These are phyloP conservation scores for Zygaena filipendulae DNA, from an alignment of 2,888 invertebrate genomes.

Conservation along the genomic window DNA sequence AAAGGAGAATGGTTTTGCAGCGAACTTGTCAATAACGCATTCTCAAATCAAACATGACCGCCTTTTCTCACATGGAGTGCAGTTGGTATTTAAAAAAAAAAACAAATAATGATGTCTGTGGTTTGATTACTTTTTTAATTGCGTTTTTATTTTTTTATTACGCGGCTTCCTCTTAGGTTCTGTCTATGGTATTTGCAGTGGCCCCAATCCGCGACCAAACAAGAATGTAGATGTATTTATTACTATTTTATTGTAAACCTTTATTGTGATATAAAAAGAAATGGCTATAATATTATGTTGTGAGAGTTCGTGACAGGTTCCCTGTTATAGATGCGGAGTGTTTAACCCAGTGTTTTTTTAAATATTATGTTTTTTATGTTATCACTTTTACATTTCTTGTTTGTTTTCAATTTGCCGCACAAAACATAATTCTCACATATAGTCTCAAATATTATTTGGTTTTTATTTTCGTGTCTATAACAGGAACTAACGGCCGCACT, in stretches of 20 bases:
- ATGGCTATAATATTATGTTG: constrained; percentile 47
- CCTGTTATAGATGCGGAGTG: constrained; percentile 10
- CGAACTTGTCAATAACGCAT: neutral
- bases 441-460: no score
- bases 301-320: constrained; percentile 24
- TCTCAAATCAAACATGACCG: constrained; percentile 19
- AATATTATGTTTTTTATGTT: constrained; percentile 17
- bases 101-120: no score
- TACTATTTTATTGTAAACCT: constrained; percentile 42
- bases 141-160: no score
- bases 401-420: no score
- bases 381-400: no score
- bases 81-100: constrained; percentile 12
- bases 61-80: constrained; percentile 28
- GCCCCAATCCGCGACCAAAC: constrained; percentile 32
- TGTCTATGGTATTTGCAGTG: constrained; percentile 33
- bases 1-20: no score
- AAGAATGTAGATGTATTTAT: constrained; percentile 35
- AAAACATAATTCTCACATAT: no score
- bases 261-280: constrained; percentile 49
- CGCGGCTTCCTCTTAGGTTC: no score
- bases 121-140: no score
- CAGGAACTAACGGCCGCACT: no score
- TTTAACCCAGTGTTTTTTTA: constrained; percentile 9
- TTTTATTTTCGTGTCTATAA: no score